Evolutionary conservation across 2,888 invertebrate species (phyloP), one percentile per base, ranked within the genome.

Genomic region (Oxytorus armatus): DNA sequence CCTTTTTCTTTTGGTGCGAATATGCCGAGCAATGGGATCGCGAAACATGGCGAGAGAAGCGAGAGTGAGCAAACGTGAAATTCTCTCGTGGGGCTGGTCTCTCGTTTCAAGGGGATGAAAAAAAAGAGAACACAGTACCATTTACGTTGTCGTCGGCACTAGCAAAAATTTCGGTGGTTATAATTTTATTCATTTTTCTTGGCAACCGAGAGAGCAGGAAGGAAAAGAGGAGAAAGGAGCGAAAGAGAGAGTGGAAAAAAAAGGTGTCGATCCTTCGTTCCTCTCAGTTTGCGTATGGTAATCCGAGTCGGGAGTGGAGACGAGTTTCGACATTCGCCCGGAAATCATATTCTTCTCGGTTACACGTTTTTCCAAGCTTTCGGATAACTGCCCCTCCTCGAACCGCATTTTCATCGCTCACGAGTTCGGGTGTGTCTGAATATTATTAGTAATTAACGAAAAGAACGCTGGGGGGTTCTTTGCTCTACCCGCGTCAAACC

Each of bases 401-500:
- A 61, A 65, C 86, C 86, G 86, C 84, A 87, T 87, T 87, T 88
- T 85, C 85, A 81, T n/a, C 80, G 79, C 80, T 76, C 68, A 42
- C 65, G 57, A 44, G 23, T 25, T 44, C 74, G 49, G n/a, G n/a
- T n/a, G 33, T 68, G 59, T 80, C 90, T 90, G 91, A 91, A 91
- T 91, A 91, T 91, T 91, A 91, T 91, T 91, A 91, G 90, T 91
- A 90, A 91, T 91, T 90, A 90, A 88, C 89, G 87, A 83, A 87
- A 89, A 86, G 86, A 87, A 83, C 82, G n/a, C n/a, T n/a, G n/a
- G n/a, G n/a, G n/a, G 47, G 70, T 59, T 78, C 63, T 65, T 66
- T 47, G 73, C n/a, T 29, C 36, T 42, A 18, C 21, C 36, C 44
- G 21, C 18, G 57, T 18, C 21, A 14, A 1, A n/a, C 8, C 11